Base-by-base conservation (phyloP, 2,113 vertebrate species). In the Coracopsis vasa region DNA sequence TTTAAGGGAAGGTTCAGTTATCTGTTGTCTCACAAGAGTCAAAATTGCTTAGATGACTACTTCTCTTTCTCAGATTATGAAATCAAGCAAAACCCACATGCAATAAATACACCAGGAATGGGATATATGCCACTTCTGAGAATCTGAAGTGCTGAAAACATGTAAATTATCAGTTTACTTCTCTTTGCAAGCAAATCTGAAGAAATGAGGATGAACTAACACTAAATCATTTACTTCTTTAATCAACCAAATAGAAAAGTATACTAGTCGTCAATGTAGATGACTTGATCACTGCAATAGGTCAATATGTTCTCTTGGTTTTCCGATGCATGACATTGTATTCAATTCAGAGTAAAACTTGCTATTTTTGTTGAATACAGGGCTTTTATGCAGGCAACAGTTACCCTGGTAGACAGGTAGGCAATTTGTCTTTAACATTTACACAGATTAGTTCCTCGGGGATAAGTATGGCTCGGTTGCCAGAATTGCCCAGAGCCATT, bases 381-480 rank as follows among this genome's bases (percentile, higher is more conserved):
- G 95, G 94, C 48, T 97, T 16, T 73, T 90, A 56, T 7, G 19
- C 85, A 80, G 96, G 74, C 85, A 86, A 20, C 66, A 60, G 7
- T 29, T 94, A 95, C 74, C 41, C 85, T 10, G 74, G 92, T 69
- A 90, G 78, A 72, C 96, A 83, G 82, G 94, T 88, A 83, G 50
- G 75, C 66, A 90, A 51, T 45, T 61, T 85, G 48, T 71, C 44
- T 81, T 54, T 53, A 35, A 71, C 20, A 31, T 42, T 75, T 85
- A n/a, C n/a, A 89, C 29, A 51, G 56, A 71, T 56, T 25, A 61
- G 9, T 39, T 85, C 39, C 60, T 71, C 9, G 8, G 27, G 20
- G 67, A 69, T 65, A 51, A 87, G 24, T 6, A 6, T 17, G 28
- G 6, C 18, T 93, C 14, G n/a, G 39, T 60, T 91, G 33, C 39